These are phyloP conservation scores for Hybognathus amarus DNA, from an alignment of 2,797 vertebrate genomes.

Conservation along the genomic window DNA sequence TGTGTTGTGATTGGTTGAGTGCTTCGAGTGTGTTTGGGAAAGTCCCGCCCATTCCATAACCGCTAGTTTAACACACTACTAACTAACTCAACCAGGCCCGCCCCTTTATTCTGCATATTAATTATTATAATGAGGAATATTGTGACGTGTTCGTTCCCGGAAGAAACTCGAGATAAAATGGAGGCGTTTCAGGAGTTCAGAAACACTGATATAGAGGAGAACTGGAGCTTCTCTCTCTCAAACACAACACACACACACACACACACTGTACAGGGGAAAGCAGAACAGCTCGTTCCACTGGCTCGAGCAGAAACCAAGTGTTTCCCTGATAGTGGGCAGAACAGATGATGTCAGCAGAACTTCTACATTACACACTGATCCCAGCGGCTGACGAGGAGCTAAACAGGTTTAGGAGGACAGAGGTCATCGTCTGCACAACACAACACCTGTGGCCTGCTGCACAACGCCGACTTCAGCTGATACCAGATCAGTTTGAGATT, in stretches of 20 bases:
- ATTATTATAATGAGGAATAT: neutral
- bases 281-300: neutral
- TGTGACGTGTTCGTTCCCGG: neutral
- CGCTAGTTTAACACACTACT: too few species aligned
- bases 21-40: too few species aligned
- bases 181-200: too few species aligned
- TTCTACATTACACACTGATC: neutral
- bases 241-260: neutral
- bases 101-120: neutral
- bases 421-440: neutral
- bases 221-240: neutral
- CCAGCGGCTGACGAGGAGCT: neutral
- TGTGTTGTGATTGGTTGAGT: too few species aligned
- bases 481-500: too few species aligned
- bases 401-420: neutral
- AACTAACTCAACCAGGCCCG: too few species aligned
- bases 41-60: too few species aligned
- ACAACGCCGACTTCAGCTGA: too few species aligned
- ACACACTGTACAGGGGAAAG: neutral
- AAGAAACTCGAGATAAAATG: neutral
- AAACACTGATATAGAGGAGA: neutral
- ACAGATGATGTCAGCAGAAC: neutral
- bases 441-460: neutral
- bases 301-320: neutral
- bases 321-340: neutral